Evolutionary conservation across 2,113 vertebrate species (phyloP).

Genomic region (Chinchilla lanigera): DNA sequence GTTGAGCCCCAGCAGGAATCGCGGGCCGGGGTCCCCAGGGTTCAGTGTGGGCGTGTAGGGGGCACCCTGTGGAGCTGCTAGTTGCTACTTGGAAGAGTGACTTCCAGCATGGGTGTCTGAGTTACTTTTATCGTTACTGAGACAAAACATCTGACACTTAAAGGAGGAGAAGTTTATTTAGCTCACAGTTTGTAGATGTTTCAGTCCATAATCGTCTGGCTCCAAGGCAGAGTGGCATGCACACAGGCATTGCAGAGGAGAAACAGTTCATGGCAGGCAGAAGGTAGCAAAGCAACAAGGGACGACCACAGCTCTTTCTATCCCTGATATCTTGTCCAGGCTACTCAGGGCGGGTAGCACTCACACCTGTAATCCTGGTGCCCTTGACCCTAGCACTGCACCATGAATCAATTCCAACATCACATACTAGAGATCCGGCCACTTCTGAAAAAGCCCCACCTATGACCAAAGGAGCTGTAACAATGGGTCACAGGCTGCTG

Average conservation of each 20-base stretch:
- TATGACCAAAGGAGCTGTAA: neutral
- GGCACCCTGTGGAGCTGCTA: too few relatives aligned
- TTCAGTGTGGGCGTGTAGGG: accelerated
- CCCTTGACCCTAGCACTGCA: neutral
- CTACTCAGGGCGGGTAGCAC: neutral
- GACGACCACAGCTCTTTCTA: neutral
- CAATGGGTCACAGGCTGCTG: neutral
- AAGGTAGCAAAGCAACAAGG: neutral
- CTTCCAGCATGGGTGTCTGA: neutral
- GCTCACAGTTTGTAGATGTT: neutral
- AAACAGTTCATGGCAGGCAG: neutral
- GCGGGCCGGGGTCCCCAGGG: neutral
- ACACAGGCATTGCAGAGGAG: neutral
- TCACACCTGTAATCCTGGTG: neutral
- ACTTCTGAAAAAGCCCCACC: neutral
- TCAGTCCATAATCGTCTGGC: neutral
- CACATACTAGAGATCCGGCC: neutral
- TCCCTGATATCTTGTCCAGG: neutral
- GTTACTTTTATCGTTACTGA: neutral
- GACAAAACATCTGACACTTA: neutral
- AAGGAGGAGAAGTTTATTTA: neutral
- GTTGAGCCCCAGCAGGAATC: neutral
- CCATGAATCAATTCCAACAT: neutral
- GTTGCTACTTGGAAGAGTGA: too few relatives aligned
- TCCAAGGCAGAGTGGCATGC: neutral